Evolutionary conservation across 2,113 vertebrate genomes (phyloP), one percentile per base, ranked within the genome.

Genomic region (Argyrosomus japonicus): DNA sequence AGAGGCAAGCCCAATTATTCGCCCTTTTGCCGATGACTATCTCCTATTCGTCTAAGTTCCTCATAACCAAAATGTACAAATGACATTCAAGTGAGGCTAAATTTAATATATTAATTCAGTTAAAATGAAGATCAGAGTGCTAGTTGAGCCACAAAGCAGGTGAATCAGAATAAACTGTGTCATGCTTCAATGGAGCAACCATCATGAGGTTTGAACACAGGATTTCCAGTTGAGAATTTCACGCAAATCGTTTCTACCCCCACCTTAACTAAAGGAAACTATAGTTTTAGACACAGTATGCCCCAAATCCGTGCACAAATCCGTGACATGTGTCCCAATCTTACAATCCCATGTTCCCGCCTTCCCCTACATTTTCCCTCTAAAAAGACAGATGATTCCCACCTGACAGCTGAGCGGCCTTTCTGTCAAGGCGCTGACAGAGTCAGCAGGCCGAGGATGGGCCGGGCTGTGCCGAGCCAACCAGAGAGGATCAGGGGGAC

Each of bases 401-500:
- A 36, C 12, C 58, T 45, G 45, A 65, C 69, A 81, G 64, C 64
- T 53, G 29, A 53, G 56, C 6, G 0, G 56, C 29, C 29, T 75
- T 17, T 7, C 12, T 17, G 58, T 62, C 9, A 4, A 70, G 76
- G 58, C 63, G 57, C 29, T 11, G 67, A 25, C 10, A 32, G 64
- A 14, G 15, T 76, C 61, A 78, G 74, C 75, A 32, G 76, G 62
- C 58, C 0, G 32, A 78, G 77, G 79, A 43, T n/a, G 82, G 64
- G 51, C 53, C 11, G 40, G 60, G 54, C 62, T 12, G 75, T 79
- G 72, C 40, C 5, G 64, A 69, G 64, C 69, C 36, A n/a, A 71
- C 25, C 83, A 89, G 77, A 86, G 83, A 86, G 85, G 87, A 92
- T 93, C 85, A 89, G 82, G 63, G 79, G 83, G 82, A 87, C 58